These are phyloP conservation scores for Acrocephalus arundinaceus DNA, from an alignment of 2,113 vertebrate genomes.

Conservation along the genomic window DNA sequence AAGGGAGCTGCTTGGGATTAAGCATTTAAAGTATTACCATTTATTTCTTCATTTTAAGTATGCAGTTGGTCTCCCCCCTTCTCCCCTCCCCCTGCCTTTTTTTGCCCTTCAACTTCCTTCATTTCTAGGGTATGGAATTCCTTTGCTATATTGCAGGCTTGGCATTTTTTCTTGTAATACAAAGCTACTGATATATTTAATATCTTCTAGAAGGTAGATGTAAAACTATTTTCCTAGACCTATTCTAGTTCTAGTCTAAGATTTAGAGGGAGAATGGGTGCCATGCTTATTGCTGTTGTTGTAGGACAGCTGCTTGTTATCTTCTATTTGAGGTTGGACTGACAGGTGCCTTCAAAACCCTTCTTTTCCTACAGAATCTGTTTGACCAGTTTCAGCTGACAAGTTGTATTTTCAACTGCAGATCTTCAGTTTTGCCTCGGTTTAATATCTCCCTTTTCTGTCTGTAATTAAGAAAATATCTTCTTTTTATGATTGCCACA, in stretches of 20 bases:
- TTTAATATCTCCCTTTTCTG: background rate
- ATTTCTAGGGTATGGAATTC: background rate
- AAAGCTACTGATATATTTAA: background rate
- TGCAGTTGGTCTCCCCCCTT: background rate
- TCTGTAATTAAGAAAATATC: background rate
- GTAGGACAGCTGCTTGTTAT: background rate
- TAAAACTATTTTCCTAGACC: background rate
- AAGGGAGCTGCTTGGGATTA: background rate
- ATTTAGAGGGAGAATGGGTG: background rate
- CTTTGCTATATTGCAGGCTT: background rate
- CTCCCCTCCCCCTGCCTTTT: background rate
- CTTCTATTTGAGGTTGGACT: background rate
- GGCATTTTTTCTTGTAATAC: background rate
- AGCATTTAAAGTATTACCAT: background rate
- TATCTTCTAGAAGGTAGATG: background rate
- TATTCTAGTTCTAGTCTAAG: background rate
- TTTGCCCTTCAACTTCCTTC: background rate
- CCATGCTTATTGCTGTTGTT: background rate
- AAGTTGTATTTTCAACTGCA: background rate
- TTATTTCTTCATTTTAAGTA: background rate
- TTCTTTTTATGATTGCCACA: background rate
- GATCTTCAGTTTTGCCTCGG: background rate
- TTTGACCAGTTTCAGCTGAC: background rate
- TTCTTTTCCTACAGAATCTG: background rate
- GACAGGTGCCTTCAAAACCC: background rate